Conservation (phyloP, 2,888 invertebrate genomes). For the Acanthosoma haemorrhoidale region DNA sequence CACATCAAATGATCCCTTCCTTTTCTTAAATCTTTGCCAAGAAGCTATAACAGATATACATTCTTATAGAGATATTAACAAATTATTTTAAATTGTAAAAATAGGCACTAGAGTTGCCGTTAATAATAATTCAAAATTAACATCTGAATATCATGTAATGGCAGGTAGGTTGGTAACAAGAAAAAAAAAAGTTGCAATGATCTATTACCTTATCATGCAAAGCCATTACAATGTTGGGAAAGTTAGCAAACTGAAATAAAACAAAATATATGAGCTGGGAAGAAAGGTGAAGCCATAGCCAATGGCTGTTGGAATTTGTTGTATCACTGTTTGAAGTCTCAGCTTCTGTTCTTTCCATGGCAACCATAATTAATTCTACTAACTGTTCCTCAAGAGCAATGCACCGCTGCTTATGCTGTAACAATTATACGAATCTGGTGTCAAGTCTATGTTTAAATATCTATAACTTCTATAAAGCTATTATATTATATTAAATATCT, state of each 20-base stretch:
- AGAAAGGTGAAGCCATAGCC: conserved; percentile 88
- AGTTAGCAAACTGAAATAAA: conserved; percentile 87
- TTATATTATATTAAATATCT: neutral
- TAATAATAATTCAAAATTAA: no score
- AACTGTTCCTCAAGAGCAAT: conserved; percentile 87
- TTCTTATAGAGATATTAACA: neutral
- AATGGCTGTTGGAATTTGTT: conserved; percentile 53
- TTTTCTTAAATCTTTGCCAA: conserved; percentile 73
- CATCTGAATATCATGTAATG: no score
- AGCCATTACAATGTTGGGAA: conserved; percentile 85
- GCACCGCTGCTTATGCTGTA: conserved; percentile 75
- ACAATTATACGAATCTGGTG: conserved; percentile 16
- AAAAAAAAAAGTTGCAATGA: neutral
- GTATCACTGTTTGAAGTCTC: conserved; percentile 41
- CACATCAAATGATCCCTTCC: conserved; percentile 98
- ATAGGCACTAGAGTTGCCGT: neutral
- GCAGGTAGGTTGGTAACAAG: no score
- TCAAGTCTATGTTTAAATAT: conserved; percentile 2
- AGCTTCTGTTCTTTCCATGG: conserved; percentile 84
- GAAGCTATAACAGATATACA: conserved; percentile 51
- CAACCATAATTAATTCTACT: conserved; percentile 81
- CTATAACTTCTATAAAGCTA: no score
- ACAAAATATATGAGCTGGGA: conserved; percentile 93
- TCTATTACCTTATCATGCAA: conserved; percentile 70
- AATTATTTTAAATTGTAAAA: neutral